Base-by-base conservation (phyloP, 2,888 invertebrate genomes). In the Drosophila ezoana region DNA sequence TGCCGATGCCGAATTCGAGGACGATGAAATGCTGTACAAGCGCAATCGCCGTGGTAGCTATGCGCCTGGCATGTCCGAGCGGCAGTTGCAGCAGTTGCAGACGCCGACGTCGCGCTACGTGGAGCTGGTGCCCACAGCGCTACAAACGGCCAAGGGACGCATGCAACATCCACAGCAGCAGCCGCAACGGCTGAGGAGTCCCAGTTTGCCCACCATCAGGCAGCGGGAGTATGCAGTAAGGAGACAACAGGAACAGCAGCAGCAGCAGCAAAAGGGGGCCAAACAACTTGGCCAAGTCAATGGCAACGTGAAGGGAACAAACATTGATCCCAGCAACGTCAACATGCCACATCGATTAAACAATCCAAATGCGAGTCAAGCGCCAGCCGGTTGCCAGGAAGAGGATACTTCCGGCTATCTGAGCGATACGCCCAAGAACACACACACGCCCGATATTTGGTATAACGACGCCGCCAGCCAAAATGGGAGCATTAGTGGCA, bases 341-440 rank as follows among this genome's bases (percentile, higher is more conserved):
- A 56, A 48, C 47, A 6, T 61, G 28, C 66, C 76, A 41, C 77
- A 87, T 89, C 89, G 89, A 81, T 76, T 88, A 81, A 90, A 90
- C 82, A 90, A 77, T 54, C 51, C 66, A 54, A 93, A 77, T 57
- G 57, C 32, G 38, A 66, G 57, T 47, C 77, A 79, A 20, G 45
- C 51, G 28, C 62, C 75, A 37, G 74, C 73, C 32, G 91, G 92
- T 91, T 91, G 91, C 88, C 94, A 93, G 56, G 95, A 95, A 88
- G 95, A 95, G 38, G 96, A 96, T 88, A 96, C 96, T 58, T 96
- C 96, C 33, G 97, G 97, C 38, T 96, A 97, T 92, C 95, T 96
- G 51, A 97, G 97, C 90, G 96, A 97, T 90, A 95, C 95, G 49
- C 91, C 91, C 58, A 94, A 94, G 88, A 93, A 94, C 66, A 87